Percentiles rank a stretch among this genome's conserved stretches.
These are phyloP conservation scores for Lerema accius DNA, from an alignment of 1,140 invertebrate species.

Conservation along the genomic window DNA sequence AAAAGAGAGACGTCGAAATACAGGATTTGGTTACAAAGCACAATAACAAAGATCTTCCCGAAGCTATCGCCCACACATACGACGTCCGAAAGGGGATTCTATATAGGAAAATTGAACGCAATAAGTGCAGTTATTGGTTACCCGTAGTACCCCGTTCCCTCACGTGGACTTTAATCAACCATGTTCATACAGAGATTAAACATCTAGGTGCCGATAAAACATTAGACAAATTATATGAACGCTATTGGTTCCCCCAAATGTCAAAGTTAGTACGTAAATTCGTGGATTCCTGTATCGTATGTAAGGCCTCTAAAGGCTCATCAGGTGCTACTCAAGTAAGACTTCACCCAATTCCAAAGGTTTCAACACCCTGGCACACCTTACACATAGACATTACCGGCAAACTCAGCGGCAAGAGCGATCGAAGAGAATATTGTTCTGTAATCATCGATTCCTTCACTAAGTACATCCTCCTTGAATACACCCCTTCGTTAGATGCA, in stretches of 20 bases:
- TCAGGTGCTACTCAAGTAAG: neutral
- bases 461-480: neutral
- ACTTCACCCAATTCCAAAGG: too few species aligned
- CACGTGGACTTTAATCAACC: neutral
- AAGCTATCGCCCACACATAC: neutral
- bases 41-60: neutral
- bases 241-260: neutral
- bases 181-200: neutral
- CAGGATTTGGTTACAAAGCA: neutral
- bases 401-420: neutral
- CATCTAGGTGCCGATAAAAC: neutral
- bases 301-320: neutral
- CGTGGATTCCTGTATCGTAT: neutral
- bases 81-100: neutral
- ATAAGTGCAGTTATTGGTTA: neutral
- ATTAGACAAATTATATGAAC: neutral
- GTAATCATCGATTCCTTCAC: slow-evolving; percentile 3
- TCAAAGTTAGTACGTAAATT: neutral
- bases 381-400: too few species aligned
- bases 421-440: neutral
- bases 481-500: neutral
- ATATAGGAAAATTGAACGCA: neutral
- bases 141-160: neutral
- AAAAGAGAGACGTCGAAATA: neutral
- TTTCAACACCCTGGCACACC: too few species aligned